Percentiles rank a stretch among this genome's conserved stretches.
Evolutionary conservation across 1,140 invertebrate genomes (phyloP).

Genomic region (Saccostrea glomerata): DNA sequence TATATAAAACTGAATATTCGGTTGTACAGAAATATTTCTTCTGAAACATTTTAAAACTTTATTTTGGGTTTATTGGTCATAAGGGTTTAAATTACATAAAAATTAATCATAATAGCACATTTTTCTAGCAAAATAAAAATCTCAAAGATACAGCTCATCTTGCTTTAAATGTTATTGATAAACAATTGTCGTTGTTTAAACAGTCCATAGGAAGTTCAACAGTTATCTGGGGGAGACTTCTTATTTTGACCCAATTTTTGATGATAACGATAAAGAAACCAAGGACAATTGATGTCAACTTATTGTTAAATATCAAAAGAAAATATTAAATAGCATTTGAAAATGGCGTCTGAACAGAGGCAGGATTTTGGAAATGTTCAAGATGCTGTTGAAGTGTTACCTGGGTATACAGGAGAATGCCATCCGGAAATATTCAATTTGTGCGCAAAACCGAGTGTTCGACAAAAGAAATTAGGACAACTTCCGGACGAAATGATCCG

Average conservation of each 20-base stretch:
- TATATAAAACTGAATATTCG: no score
- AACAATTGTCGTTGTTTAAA: neutral
- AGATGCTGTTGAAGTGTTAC: neutral
- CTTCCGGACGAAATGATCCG: constrained; percentile 64
- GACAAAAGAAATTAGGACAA: constrained; percentile 69
- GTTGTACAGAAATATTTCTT: no score
- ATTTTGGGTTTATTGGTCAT: no score
- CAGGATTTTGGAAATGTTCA: neutral
- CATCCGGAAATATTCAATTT: constrained; percentile 61
- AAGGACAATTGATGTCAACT: neutral
- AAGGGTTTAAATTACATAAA: no score
- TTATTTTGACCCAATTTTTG: neutral
- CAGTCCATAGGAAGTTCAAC: neutral
- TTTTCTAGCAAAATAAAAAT: no score
- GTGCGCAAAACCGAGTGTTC: constrained; percentile 61
- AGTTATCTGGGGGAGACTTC: neutral
- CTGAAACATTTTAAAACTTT: no score
- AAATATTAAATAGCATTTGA: neutral
- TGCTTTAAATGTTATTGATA: neutral
- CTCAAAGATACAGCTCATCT: no score
- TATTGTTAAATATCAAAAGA: neutral
- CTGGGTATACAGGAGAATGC: constrained; percentile 50
- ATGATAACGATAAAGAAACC: neutral
- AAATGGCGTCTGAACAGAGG: neutral
- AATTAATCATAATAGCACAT: no score